phyloP scores from a whole-genome alignment of 1,140 invertebrate species.

The Drosophila repletoides region DNA sequence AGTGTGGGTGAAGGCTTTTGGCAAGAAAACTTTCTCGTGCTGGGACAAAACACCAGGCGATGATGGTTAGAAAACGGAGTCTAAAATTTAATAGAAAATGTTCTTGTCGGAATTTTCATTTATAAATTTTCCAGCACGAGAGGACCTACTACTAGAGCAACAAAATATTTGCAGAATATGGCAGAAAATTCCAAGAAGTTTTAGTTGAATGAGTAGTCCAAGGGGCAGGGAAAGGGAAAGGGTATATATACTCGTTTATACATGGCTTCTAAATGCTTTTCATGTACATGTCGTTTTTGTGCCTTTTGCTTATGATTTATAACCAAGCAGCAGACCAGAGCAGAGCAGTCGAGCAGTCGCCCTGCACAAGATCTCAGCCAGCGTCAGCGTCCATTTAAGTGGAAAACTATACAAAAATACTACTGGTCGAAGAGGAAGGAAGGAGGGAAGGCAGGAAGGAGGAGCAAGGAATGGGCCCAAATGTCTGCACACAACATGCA shows the following conservation, averaged over 20 bases:
- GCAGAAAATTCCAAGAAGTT: conserved; percentile 74
- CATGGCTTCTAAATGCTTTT: conserved; percentile 45
- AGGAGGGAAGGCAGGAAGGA: neutral
- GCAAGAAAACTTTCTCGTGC: conserved; percentile 77
- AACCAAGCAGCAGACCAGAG: too few relatives aligned
- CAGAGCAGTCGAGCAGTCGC: neutral
- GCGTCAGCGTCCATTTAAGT: conserved; percentile 33
- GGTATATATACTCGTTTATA: neutral
- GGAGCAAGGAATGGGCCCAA: conserved; percentile 4
- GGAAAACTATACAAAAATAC: conserved; percentile 30
- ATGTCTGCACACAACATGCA: too few relatives aligned
- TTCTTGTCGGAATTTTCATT: conserved; percentile 81
- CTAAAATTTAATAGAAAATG: conserved; percentile 78
- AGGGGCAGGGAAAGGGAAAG: neutral
- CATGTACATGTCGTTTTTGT: conserved; percentile 45
- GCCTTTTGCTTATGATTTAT: conserved; percentile 52
- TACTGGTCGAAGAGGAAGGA: too few relatives aligned
- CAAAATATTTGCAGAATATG: conserved; percentile 63
- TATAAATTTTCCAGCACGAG: conserved; percentile 64
- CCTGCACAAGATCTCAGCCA: conserved; percentile 11
- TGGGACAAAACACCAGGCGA: conserved; percentile 28
- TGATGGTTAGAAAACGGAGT: conserved; percentile 49
- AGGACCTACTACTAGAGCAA: conserved; percentile 25
- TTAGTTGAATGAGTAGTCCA: conserved; percentile 17
- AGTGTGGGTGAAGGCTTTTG: conserved; percentile 33